Evolutionary conservation across 2,888 invertebrate genomes (phyloP), one percentile per base, ranked within the genome.

Genomic region (Parnassius smintheus): DNA sequence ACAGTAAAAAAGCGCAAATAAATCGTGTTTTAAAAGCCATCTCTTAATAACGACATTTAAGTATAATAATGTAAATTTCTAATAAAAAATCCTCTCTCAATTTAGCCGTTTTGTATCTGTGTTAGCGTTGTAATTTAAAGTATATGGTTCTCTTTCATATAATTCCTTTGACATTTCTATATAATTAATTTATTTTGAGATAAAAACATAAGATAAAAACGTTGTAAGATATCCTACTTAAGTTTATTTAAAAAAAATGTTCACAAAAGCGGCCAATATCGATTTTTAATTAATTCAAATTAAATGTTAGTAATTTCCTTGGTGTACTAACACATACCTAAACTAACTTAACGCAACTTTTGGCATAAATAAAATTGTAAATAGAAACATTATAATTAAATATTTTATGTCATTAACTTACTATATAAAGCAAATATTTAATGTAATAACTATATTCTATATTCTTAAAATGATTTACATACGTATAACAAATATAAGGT

Each of bases 81-180:
- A 49, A 18, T 65, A 68, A 63, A 63, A 61, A 54, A 61, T 54
- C 72, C 70, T 72, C 72, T 83, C 83, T 86, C 86, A 83, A 82
- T 86, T 83, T 79, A 86, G 79, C 82, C 86, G 76, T 81, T 70
- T 70, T 74, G 74, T 76, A 72, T 85, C 78, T 81, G 80, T 85
- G 83, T 85, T 85, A 86, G 85, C 67, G 70, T 78, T 70, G 72
- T 80, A 76, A 78, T 77, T 69, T 73, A 75, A 70, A 72, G 68
- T 73, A 71, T 70, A 77, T 75, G 76, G 77, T 71, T 73, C 76
- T 75, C 76, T 78, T 81, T 82, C 78, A 75, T 80, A 77, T 81
- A 80, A 80, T 76, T 63, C 63, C 56, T 55, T 63, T 63, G 59
- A 63, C 63, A 63, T 63, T 63, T 63, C 57, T 77, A 58, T 52